Base-by-base conservation (phyloP, 2,888 invertebrate genomes). In the Epsilonema sp. region DNA sequence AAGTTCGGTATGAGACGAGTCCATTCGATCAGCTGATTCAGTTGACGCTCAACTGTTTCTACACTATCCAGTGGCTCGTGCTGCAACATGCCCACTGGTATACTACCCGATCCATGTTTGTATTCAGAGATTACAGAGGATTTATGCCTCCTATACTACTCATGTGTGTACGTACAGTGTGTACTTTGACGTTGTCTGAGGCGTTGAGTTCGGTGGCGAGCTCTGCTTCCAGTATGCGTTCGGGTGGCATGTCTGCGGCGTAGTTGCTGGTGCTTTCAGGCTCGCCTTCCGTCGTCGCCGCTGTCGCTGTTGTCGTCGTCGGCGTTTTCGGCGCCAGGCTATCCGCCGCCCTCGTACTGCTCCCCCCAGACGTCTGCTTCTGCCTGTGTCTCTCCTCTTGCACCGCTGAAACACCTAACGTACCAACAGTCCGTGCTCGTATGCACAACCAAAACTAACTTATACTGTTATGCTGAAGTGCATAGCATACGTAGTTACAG, bases 1-100 rank as follows among this genome's bases (percentile, higher is more conserved):
- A 94, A 94, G 68, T 92, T 89, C 20, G 92, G 94, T 67, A 92
- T 82, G 64, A 82, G 78, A 61, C 87, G 85, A 46, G 90, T 90
- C 84, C 92, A 94, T 64, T 89, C 86, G 49, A 92, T 82, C 67
- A 92, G 73, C 61, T 86, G 85, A 57, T 80, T 79, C 62, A 92
- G 75, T 68, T 92, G 90, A 68, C 83, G 83, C 70, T 89, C 87
- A 43, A 90, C 90, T 25, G 89, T 87, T 64, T 36, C 26, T 4
- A 42, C 4, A 24, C 25, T 31, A 22, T 46, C 42, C 42, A 43
- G 20, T 24, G 41, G 42, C 11, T 31, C 43, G 3, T 26, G 2
- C 49, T 49, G 23, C 37, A 45, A 45, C 37, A 38, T 8, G 8
- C 31, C 16, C 8, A 31, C 31, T 31, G 8, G 8, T 31, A 8